phyloP scores from a whole-genome alignment of 2,888 invertebrate genomes.

The Melinaea marsaeus region DNA sequence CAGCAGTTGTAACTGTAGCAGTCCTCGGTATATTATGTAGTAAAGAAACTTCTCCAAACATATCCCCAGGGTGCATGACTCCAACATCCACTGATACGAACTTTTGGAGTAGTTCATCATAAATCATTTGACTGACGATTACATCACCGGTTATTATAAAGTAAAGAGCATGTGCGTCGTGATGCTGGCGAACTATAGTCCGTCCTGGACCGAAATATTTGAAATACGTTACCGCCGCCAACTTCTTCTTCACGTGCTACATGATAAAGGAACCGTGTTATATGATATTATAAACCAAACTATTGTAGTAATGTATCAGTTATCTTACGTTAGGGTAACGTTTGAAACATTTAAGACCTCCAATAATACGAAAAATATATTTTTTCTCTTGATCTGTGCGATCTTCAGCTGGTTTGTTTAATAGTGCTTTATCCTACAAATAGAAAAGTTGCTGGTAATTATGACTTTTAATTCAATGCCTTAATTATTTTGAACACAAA shows the following conservation, averaged over 20 bases:
- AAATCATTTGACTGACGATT: constrained; percentile 67
- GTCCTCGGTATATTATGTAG: constrained; percentile 79
- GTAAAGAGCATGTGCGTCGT: constrained; percentile 79
- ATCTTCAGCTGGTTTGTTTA: constrained; percentile 74
- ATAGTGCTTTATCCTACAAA: constrained; percentile 78
- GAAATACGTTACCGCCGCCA: constrained; percentile 80
- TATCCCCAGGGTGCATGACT: constrained; percentile 75
- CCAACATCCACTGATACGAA: constrained; percentile 64
- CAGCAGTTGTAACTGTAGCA: constrained; percentile 77
- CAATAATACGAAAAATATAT: constrained; percentile 77
- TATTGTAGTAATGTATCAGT: neutral
- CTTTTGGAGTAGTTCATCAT: constrained; percentile 71
- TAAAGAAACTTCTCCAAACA: constrained; percentile 83
- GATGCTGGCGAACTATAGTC: constrained; percentile 79
- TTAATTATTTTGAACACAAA: no score
- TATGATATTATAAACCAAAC: neutral
- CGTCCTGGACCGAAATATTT: constrained; percentile 78
- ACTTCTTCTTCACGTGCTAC: constrained; percentile 77
- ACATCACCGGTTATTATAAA: constrained; percentile 80
- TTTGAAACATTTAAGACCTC: constrained; percentile 79
- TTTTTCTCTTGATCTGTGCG: constrained; percentile 79
- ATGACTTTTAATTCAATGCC: no score
- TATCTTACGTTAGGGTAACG: constrained; percentile 76
- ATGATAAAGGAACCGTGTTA: neutral
- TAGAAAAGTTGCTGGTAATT: constrained; percentile 2